A percentile compares a stretch with the other conserved stretches of the same genome.
These are phyloP conservation scores for Nothoprocta perdicaria DNA, from an alignment of 2,113 vertebrate species.

Conservation along the genomic window DNA sequence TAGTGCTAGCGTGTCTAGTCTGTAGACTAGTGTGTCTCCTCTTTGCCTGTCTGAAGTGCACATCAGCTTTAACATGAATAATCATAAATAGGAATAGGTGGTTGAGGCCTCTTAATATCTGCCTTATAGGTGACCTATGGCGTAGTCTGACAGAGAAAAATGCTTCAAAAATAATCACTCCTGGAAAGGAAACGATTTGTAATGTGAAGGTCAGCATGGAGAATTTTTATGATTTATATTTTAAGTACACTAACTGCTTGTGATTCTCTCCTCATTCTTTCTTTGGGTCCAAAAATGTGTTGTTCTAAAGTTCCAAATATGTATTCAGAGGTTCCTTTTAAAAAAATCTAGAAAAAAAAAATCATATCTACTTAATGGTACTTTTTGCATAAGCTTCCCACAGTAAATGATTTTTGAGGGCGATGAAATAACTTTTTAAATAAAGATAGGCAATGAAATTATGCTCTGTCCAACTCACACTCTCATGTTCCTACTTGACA, in stretches of 20 bases:
- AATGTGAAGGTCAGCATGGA: too few relatives aligned
- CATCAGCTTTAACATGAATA: neutral
- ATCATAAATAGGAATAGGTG: neutral
- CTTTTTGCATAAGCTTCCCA: neutral
- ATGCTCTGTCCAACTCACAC: neutral
- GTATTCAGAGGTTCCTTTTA: neutral
- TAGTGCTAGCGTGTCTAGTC: neutral
- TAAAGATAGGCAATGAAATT: neutral
- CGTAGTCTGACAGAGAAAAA: too few relatives aligned
- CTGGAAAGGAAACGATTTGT: too few relatives aligned
- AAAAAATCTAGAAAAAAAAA: neutral
- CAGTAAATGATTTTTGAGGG: neutral
- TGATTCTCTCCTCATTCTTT: neutral
- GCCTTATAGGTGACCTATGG: too few relatives aligned
- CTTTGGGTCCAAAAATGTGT: neutral
- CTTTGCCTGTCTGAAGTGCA: neutral
- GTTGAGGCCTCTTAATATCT: neutral
- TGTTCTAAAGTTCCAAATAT: neutral
- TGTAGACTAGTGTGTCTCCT: neutral
- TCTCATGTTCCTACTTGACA: neutral
- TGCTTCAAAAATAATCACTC: too few relatives aligned
- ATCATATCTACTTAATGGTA: rapidly evolving
- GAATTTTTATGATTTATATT: too few relatives aligned
- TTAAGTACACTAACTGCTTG: neutral
- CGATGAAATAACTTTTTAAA: neutral